Base-by-base conservation (phyloP, 2,797 vertebrate species). In the Percopsis omiscomaycus region DNA sequence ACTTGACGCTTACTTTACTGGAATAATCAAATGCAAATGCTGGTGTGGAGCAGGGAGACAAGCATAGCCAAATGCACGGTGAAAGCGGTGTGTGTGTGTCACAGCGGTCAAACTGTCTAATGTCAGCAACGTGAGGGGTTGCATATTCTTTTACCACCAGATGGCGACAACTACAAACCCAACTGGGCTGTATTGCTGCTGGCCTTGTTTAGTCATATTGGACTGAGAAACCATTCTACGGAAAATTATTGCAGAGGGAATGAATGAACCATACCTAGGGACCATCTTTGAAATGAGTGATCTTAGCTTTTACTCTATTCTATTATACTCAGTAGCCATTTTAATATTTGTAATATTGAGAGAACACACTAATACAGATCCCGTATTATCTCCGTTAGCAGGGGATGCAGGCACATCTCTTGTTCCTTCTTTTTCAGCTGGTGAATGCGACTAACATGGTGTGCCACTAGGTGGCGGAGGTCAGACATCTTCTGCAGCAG, bases 401-500 rank as follows among this genome's bases (percentile, higher is more conserved):
- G 86, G 0, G 89, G 92, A 61, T 94, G 92, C 16, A 93, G 87
- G 56, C 84, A 88, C 91, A 91, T 89, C 57, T 94, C 92, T 14
- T 90, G 82, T 78, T 88, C 92, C 1, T 89, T 91, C 79, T 93
- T 94, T 83, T 91, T 89, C 78, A 95, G 92, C 59, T 95, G 89
- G 86, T 95, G 94, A 80, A 95, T 78, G 14, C 93, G 89, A 91
- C 90, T 91, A 73, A 93, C 91, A 0, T 94, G 92, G 62, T 87
- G 87, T 0, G 89, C 89, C 64, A 93, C 93, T 68, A 94, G 91
- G 75, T 93, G 92, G 73, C 91, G 83, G 79, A 91, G 89, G 86
- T 94, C 91, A 49, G 90, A 93, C 88, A 93, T 92, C 90, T 94
- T 93, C 92, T 91, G 94, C 65, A 95, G 94, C 87, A 96, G 85